Evolutionary conservation across 2,797 vertebrate genomes (phyloP).

Genomic region (Tolypeutes matacus): DNA sequence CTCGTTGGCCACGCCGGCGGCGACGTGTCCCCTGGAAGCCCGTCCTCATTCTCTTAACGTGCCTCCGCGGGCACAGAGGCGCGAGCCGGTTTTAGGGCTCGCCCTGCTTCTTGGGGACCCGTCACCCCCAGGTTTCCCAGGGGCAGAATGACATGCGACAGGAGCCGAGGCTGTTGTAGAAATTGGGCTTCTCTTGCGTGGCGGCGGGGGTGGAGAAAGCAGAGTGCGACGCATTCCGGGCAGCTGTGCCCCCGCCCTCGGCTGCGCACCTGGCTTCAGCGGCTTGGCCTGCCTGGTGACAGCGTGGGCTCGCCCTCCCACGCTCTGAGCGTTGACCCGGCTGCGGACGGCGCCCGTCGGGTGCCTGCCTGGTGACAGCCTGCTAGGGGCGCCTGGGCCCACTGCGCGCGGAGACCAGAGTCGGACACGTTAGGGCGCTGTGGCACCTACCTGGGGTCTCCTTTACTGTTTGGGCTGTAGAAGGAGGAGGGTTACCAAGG

Average conservation of each 20-base stretch:
- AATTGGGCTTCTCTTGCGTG: background rate
- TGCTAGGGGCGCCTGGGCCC: too few species aligned
- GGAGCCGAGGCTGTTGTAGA: background rate
- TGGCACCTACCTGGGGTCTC: background rate
- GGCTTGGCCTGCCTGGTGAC: accelerated
- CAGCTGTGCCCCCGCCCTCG: accelerated
- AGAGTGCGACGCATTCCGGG: background rate
- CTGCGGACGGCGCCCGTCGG: too few species aligned
- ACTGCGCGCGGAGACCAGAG: accelerated
- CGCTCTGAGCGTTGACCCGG: too few species aligned
- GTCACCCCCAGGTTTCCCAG: too few species aligned
- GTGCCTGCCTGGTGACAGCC: too few species aligned
- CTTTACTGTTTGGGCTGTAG: accelerated
- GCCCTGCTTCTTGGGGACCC: too few species aligned
- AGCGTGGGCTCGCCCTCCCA: accelerated
- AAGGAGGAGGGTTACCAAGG: accelerated
- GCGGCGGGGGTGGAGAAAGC: background rate
- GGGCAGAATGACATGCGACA: background rate
- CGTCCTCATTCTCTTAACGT: too few species aligned
- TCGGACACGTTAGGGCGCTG: accelerated
- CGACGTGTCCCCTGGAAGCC: too few species aligned
- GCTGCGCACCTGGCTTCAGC: accelerated
- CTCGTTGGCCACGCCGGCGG: too few species aligned
- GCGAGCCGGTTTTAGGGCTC: too few species aligned
- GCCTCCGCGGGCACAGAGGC: too few species aligned